Evolutionary conservation across 2,888 invertebrate genomes (phyloP), one percentile per base, ranked within the genome.

Genomic region (Drosophila differens): DNA sequence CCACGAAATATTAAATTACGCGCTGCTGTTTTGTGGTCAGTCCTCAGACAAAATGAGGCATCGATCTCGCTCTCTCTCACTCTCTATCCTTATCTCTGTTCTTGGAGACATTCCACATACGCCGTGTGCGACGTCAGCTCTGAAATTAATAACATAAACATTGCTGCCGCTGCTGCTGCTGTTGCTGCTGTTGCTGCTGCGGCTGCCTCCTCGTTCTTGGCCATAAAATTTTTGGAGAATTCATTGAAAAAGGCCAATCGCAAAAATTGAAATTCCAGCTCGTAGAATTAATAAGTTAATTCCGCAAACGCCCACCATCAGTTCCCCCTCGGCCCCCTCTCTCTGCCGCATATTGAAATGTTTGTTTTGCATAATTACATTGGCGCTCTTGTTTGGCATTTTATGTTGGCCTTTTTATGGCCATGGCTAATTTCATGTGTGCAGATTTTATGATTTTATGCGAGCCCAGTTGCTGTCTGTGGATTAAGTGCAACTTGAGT

Each of bases 1-100:
- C 92, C 92, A 92, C 89, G 87, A 92, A 92, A 92, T 92, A 92
- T 92, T 92, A 92, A 91, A 92, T 92, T 92, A 92, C 92, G 79
- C 76, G 90, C 87, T 90, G 87, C 90, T 83, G 87, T 87, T 87
- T 39, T 69, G 55, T 66, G 65, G 54, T 52, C 69, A 47, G 60
- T 69, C 49, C 63, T 57, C 44, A 47, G 35, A 41, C 58, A 58
- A 58, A 58, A 58, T 58, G 58, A 58, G 58, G 58, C 58, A 58
- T 47, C 16, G 30, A 4, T 37, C 6, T 5, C 47, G 19, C 41
- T 30, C 49, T 39, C 30, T 44, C 44, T 54, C 37, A n/a, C 57
- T 22, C 22, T 37, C 19, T 6, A 19, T 61, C 35, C 33, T 44
- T 74, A 30, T 52, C 32, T 16, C 35, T 28, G 12, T 14, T 28